phyloP scores from a whole-genome alignment of 2,797 vertebrate genomes.

The Gorsachius magnificus region DNA sequence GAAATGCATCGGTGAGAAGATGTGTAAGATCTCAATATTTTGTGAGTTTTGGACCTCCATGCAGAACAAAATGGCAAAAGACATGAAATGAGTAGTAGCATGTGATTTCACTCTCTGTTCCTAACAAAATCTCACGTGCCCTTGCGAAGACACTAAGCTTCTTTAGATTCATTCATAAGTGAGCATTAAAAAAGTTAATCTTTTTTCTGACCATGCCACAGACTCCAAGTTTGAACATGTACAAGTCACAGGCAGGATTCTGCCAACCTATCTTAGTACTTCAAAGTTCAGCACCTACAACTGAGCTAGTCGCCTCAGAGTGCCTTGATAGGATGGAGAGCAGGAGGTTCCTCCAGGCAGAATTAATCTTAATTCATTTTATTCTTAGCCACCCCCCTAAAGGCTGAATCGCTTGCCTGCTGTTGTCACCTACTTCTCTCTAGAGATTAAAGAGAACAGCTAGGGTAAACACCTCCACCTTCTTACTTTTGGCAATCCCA shows the following conservation, averaged over 20 bases:
- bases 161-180: neutral
- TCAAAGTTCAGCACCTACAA: neutral
- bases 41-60: neutral
- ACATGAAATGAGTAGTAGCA: neutral
- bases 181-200: neutral
- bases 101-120: neutral
- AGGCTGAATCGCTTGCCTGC: neutral
- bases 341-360: neutral
- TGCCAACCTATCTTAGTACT: neutral
- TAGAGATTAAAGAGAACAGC: neutral
- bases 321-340: neutral
- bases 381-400: neutral
- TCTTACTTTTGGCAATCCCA: neutral
- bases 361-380: neutral
- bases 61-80: neutral
- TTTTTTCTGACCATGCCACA: neutral
- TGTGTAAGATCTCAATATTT: neutral
- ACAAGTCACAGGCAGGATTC: neutral
- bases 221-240: neutral
- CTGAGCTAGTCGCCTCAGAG: neutral
- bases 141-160: neutral
- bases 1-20: rapidly evolving
- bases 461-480: neutral
- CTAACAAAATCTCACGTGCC: neutral
- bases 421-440: neutral